Evolutionary conservation across 2,113 vertebrate genomes (phyloP).

Genomic region (Rana temporaria): DNA sequence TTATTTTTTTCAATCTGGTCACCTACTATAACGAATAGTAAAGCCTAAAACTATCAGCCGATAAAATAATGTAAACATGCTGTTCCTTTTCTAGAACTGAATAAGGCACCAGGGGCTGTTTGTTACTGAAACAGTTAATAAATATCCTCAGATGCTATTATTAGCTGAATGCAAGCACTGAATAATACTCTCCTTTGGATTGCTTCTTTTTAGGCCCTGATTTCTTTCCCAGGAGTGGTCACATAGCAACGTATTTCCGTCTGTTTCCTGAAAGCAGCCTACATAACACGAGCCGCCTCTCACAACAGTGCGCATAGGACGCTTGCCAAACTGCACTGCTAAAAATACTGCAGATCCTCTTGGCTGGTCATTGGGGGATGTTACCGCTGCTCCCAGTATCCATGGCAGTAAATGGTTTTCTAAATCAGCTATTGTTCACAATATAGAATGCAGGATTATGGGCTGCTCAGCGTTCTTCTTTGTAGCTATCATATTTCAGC

Average conservation of each 20-base stretch:
- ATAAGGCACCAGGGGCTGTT: too few relatives aligned
- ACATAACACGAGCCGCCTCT: conserved; percentile 26
- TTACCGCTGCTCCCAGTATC: conserved; percentile 17
- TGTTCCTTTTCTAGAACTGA: too few relatives aligned
- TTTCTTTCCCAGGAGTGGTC: conserved; percentile 40
- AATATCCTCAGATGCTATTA: background rate
- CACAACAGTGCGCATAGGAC: conserved; percentile 22
- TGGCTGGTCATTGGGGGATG: conserved; percentile 27
- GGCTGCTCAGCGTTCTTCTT: conserved; percentile 17
- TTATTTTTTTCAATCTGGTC: too few relatives aligned
- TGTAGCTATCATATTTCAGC: conserved; percentile 17
- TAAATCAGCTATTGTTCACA: conserved; percentile 48
- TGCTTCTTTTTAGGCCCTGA: conserved; percentile 7
- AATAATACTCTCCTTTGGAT: background rate
- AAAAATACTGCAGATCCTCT: conserved; percentile 22
- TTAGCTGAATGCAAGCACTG: background rate
- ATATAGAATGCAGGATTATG: conserved; percentile 34
- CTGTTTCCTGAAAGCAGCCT: conserved; percentile 36
- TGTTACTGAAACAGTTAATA: background rate
- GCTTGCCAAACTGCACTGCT: conserved; percentile 21
- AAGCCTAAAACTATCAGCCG: too few relatives aligned
- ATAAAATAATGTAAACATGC: too few relatives aligned
- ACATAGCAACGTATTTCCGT: conserved; percentile 37
- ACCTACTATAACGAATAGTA: too few relatives aligned
- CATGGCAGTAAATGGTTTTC: conserved; percentile 43